Conservation (phyloP, 35 echinoderm and acorn worm species). For the Apostichopus japonicus region DNA sequence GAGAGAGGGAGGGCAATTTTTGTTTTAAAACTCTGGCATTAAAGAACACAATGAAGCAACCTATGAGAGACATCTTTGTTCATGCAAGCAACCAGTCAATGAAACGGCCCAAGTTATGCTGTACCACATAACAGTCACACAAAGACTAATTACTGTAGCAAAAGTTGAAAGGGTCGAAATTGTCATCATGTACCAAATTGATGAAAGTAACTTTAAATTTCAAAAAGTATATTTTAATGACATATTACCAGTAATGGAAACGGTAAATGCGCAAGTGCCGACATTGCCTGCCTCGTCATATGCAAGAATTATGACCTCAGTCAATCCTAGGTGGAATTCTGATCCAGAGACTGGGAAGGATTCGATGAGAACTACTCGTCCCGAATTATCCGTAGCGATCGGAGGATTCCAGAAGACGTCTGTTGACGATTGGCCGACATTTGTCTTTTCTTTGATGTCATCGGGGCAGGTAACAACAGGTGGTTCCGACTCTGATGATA, state of each 20-base stretch:
- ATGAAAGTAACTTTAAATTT: too few relatives aligned
- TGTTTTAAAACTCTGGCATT: too few relatives aligned
- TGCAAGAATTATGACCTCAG: not conserved
- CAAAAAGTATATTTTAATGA: too few relatives aligned
- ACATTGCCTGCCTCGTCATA: not conserved
- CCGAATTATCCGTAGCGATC: slow-evolving; percentile 19
- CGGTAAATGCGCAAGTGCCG: slow-evolving; percentile 11
- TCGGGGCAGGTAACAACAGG: slow-evolving; percentile 3
- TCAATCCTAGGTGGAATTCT: not conserved
- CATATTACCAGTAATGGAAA: slow-evolving; percentile 9
- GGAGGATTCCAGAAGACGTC: slow-evolving; percentile 1
- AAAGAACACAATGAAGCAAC: too few relatives aligned
- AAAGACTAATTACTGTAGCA: too few relatives aligned
- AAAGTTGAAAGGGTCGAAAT: too few relatives aligned
- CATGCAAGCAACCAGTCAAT: too few relatives aligned
- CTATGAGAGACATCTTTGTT: too few relatives aligned
- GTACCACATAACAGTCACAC: too few relatives aligned
- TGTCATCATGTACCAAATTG: too few relatives aligned
- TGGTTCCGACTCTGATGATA: slow-evolving; percentile 9
- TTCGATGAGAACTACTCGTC: not conserved
- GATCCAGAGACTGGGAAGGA: not conserved
- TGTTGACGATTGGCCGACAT: not conserved
- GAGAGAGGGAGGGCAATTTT: too few relatives aligned
- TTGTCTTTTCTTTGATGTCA: not conserved
- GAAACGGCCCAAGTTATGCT: too few relatives aligned